Evolutionary conservation across 64 coral and sea anemone genomes (phyloP), one percentile per base, ranked within the genome.

Genomic region (Pocillopora verrucosa): DNA sequence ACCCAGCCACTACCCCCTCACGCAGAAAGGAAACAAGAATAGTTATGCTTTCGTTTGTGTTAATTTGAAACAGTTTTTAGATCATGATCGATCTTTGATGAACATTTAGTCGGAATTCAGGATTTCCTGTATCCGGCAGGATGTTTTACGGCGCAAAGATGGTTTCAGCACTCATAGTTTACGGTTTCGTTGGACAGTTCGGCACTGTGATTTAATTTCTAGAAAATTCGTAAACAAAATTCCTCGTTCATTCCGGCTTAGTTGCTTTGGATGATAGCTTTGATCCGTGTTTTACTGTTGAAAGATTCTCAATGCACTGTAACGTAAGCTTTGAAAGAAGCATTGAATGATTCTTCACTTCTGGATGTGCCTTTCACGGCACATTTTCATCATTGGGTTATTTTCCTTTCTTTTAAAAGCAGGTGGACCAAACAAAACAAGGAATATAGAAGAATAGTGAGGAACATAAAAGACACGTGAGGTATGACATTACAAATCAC

Each of bases 401-500:
- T 70, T n/a, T 69, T 69, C 19, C 65, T 69, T 19, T 69, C 7
- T 68, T n/a, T 70, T 51, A 7, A 51, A 51, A 70, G 25, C 65
- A 69, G 20, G 19, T 69, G 65, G 20, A n/a, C 3, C 10, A 10
- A 63, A 69, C 67, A 70, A 70, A 70, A 20, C 67, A 7, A 24
- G 41, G 41, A 51, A 51, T 4, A 51, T 7, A 51, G 41, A 51
- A 51, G 67, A 70, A 70, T 22, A 70, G 67, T n/a, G 25, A 25
- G 7, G 25, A 24, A 70, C 20, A 70, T 11, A 70, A 10, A 10
- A 11, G 67, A 70, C 67, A 70, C 9, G 25, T 7, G n/a, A 70
- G 25, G 67, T 24, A 25, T 72, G 63, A 38, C 37, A 85, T 85
- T 85, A 58, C 65, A 85, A 85, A 85, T 68, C 64, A 65, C 61